Percentiles rank a stretch among this genome's conserved stretches.
Evolutionary conservation across 2,113 vertebrate species (phyloP).

Genomic region (Catharus minimus): DNA sequence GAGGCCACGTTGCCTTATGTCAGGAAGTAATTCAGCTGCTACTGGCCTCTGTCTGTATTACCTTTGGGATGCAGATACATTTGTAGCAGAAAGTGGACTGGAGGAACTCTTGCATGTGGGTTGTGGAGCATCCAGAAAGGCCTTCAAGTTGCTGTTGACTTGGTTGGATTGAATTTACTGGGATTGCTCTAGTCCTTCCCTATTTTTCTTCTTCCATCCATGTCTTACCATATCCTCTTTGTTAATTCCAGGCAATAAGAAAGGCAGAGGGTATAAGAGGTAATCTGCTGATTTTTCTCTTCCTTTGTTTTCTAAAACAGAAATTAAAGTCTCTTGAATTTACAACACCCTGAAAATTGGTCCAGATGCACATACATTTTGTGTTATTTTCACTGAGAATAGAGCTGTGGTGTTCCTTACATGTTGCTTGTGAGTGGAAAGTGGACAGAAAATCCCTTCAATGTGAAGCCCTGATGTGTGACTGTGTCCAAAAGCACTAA

Average conservation of each 20-base stretch:
- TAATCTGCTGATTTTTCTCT: neutral
- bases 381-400: neutral
- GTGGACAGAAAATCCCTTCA: neutral
- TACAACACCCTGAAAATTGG: neutral
- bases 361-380: rapidly evolving
- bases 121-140: neutral
- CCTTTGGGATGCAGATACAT: neutral
- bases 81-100: neutral
- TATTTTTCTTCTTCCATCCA: neutral
- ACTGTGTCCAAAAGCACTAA: neutral
- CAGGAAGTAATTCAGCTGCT: neutral
- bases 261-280: neutral
- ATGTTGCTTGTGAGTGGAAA: neutral
- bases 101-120: neutral
- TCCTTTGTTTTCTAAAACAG: neutral
- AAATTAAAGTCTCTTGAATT: neutral
- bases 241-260: neutral
- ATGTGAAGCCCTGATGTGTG: neutral
- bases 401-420: neutral
- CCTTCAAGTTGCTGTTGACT: neutral
- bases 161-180: neutral
- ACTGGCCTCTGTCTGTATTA: neutral
- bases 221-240: neutral
- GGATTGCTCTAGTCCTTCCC: neutral
- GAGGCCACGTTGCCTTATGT: neutral